These are phyloP conservation scores for Ceryle rudis DNA, from an alignment of 2,797 vertebrate genomes.

Conservation along the genomic window DNA sequence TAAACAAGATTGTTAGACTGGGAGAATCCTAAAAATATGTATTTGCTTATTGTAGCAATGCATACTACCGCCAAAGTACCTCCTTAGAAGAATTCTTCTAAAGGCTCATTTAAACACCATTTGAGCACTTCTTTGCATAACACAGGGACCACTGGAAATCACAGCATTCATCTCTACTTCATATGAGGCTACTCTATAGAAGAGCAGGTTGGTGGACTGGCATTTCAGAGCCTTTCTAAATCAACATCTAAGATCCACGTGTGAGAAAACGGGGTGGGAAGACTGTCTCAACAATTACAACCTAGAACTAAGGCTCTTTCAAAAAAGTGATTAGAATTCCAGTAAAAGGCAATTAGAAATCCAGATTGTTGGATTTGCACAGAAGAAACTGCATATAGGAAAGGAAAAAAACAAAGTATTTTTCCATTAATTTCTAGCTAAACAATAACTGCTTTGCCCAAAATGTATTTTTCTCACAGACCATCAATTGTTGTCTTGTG, in stretches of 20 bases:
- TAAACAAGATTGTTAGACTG: background rate
- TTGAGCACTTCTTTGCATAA: background rate
- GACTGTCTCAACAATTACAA: background rate
- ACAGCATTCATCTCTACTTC: background rate
- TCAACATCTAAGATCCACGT: accelerated
- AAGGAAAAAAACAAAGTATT: background rate
- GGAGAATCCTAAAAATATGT: background rate
- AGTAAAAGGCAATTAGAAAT: background rate
- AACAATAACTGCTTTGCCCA: background rate
- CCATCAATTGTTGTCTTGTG: background rate
- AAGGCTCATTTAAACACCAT: background rate
- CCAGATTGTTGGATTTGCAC: background rate
- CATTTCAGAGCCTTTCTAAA: background rate
- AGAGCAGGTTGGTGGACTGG: background rate
- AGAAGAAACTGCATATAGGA: background rate
- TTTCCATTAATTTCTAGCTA: background rate
- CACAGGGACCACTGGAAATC: background rate
- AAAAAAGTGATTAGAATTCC: background rate
- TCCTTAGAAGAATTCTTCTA: background rate
- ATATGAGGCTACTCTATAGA: background rate
- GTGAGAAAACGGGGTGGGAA: background rate
- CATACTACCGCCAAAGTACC: background rate
- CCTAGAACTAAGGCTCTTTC: background rate
- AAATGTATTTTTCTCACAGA: background rate
- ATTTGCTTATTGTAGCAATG: background rate